Conservation (phyloP, 1,140 invertebrate genomes). For the Anthonomus grandis region DNA sequence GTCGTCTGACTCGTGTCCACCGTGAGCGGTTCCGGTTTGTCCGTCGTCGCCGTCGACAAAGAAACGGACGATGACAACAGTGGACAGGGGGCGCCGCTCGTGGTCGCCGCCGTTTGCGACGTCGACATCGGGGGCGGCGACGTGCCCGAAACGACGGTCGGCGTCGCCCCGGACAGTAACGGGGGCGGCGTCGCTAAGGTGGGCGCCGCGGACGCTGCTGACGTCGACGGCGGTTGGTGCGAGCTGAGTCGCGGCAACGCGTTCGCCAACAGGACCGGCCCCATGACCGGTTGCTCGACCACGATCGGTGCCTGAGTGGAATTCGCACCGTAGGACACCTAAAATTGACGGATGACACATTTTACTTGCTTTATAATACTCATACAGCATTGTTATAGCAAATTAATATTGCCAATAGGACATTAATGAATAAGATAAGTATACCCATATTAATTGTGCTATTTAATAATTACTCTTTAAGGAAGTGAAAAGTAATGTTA, state of each 20-base stretch:
- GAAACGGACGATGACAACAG: conserved; percentile 43
- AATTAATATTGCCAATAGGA: too few species aligned
- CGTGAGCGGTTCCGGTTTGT: conserved; percentile 49
- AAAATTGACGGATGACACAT: conserved; percentile 1
- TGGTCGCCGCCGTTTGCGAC: conserved; percentile 48
- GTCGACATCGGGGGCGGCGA: conserved; percentile 42
- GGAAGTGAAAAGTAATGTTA: too few species aligned
- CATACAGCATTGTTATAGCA: too few species aligned
- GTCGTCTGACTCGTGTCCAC: conserved; percentile 52
- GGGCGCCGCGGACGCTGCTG: conserved; percentile 48
- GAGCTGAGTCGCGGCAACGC: conserved; percentile 68
- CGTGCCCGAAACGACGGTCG: conserved; percentile 1
- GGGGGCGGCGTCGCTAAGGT: conserved; percentile 51
- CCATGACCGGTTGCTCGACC: conserved; percentile 39
- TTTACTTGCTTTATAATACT: too few species aligned
- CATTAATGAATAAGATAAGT: too few species aligned
- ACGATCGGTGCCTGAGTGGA: conserved; percentile 23
- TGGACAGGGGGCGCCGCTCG: conserved; percentile 55
- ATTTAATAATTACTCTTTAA: too few species aligned
- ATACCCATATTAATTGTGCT: too few species aligned
- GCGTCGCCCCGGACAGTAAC: conserved; percentile 47
- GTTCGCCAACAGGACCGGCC: conserved; percentile 62
- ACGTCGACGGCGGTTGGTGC: conserved; percentile 41
- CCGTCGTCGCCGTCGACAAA: conserved; percentile 15
- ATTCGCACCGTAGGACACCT: conserved; percentile 44